phyloP scores from a whole-genome alignment of 2,113 vertebrate genomes.

The Arothron firmamentum region DNA sequence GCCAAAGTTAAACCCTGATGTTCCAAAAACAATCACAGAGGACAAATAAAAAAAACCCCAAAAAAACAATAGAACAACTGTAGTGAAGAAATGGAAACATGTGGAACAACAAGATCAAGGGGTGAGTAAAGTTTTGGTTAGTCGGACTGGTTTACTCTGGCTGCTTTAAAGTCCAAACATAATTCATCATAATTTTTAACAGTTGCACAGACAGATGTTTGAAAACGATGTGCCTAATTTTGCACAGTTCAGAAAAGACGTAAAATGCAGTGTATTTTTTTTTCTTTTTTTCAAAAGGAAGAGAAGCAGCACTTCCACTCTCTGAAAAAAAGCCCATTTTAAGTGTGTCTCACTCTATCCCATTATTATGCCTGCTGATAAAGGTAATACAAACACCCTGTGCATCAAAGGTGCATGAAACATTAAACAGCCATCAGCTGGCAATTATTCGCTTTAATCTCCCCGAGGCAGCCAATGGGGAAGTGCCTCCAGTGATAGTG shows the following conservation, averaged over 20 bases:
- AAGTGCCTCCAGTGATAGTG: slow-evolving; percentile 65
- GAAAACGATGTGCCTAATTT: background rate
- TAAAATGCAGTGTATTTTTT: background rate
- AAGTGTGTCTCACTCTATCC: slow-evolving; percentile 65
- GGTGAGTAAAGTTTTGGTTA: too few species aligned
- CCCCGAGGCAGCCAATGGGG: slow-evolving; percentile 77
- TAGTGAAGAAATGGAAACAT: background rate
- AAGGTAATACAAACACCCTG: slow-evolving; percentile 69
- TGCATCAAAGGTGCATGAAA: slow-evolving; percentile 74
- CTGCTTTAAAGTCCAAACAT: background rate
- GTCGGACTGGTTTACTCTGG: too few species aligned
- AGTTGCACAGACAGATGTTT: background rate
- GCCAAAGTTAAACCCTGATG: too few species aligned
- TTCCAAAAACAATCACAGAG: too few species aligned
- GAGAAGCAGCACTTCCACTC: slow-evolving; percentile 21
- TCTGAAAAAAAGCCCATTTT: slow-evolving; percentile 53
- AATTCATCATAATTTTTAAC: background rate
- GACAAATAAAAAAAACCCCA: background rate
- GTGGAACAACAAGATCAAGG: background rate
- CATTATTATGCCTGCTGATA: slow-evolving; percentile 68
- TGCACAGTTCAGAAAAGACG: background rate
- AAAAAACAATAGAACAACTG: background rate
- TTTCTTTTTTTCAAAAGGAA: slow-evolving; percentile 1
- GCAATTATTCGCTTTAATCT: slow-evolving; percentile 82
- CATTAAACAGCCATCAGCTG: slow-evolving; percentile 78